Evolutionary conservation across 2,888 invertebrate genomes (phyloP).

Genomic region (Aphidius colemani): DNA sequence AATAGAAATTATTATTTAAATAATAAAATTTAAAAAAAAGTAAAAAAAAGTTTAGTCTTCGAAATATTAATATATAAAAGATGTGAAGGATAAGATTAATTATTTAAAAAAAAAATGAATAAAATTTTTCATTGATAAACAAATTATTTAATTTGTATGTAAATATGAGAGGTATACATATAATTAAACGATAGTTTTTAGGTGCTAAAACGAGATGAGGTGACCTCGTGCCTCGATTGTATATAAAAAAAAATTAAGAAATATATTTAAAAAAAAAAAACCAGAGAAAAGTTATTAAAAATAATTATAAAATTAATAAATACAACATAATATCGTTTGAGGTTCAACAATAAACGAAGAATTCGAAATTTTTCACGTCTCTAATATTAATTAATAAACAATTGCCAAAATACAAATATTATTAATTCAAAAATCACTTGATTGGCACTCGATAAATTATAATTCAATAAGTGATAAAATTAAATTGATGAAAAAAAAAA

Average conservation of each 20-base stretch:
- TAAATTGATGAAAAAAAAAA: too few species aligned
- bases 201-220: slow-evolving; percentile 34
- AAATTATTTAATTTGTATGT: slow-evolving; percentile 59
- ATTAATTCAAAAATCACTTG: background rate
- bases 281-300: slow-evolving; percentile 18
- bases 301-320: slow-evolving; percentile 16
- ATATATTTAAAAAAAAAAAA: background rate
- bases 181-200: slow-evolving; percentile 39
- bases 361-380: slow-evolving; percentile 49
- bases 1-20: slow-evolving; percentile 34
- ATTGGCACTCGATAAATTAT: background rate
- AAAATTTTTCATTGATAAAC: slow-evolving; percentile 49
- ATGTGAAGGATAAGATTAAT: too few species aligned
- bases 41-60: slow-evolving; percentile 9
- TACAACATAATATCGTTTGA: background rate
- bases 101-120: slow-evolving; percentile 31
- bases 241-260: slow-evolving; percentile 20
- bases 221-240: slow-evolving; percentile 46
- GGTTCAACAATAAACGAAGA: background rate
- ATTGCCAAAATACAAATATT: background rate
- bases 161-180: slow-evolving; percentile 48
- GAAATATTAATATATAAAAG: too few species aligned
- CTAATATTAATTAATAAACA: slow-evolving; percentile 37
- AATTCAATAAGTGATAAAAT: too few species aligned
- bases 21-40: slow-evolving; percentile 34